Base-by-base conservation (phyloP, 2,797 vertebrate species). In the Scarus forsteni region DNA sequence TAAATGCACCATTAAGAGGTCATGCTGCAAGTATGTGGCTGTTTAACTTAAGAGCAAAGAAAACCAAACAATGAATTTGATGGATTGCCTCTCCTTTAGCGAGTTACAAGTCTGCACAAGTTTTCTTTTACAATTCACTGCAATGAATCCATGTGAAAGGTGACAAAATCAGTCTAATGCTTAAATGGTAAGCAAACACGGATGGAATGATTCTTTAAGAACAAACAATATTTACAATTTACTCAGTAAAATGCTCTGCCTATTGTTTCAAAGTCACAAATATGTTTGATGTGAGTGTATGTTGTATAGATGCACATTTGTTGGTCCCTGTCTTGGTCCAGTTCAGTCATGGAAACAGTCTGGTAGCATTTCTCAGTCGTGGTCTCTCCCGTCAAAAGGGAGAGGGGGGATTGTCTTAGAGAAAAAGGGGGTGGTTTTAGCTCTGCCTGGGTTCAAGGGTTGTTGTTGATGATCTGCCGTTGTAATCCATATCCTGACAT, bases 401-500 rank as follows among this genome's bases (percentile, higher is more conserved):
- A 14, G 75, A 48, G 60, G 52, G 7, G 2, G 19, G 39, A 81
- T 43, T 43, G 61, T 60, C 48, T 52, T 1, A 34, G 19, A 51
- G 49, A 12, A 19, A 19, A 45, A 14, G 66, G 40, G 43, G 48
- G 27, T 19, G 10, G 14, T 50, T 52, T 14, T 2, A 16, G 44
- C 46, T 54, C 69, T 0, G 44, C 44, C 54, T 67, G 0, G 16
- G 13, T 54, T 90, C 57, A 90, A 19, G 71, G 81, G 61, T 88
- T 82, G 78, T 88, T 82, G 78, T 96, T 96, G 79, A 97, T 94
- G 91, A 99, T 99, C 94, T 99, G 98, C 87, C 98, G 92, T 67
- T 93, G 95, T 50, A 85, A 93, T 5, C 98, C 98, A 0, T 99
- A 99, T 70, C 96, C 95, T 0, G 96, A 97, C 97, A 97, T 98